phyloP scores from a whole-genome alignment of 2,113 vertebrate species.

The Pelmatolapia mariae region DNA sequence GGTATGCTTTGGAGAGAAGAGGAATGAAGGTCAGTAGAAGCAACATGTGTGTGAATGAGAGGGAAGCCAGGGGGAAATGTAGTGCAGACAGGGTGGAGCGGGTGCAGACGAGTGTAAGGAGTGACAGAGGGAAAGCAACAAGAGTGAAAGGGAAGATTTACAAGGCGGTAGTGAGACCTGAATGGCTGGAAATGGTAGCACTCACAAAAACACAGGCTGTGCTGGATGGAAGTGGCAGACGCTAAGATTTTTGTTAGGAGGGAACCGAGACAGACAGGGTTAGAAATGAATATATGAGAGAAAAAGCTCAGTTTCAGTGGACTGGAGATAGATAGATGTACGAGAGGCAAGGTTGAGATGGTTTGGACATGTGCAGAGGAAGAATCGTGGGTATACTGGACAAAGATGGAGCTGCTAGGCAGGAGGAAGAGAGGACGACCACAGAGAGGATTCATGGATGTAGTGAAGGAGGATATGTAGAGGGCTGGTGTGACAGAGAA shows the following conservation, averaged over 20 bases:
- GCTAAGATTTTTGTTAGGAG: neutral
- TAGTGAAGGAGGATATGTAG: neutral
- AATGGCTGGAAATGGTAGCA: neutral
- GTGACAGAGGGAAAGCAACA: neutral
- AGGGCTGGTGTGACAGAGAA: neutral
- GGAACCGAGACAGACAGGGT: neutral
- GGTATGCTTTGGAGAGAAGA: neutral
- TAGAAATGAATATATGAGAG: neutral
- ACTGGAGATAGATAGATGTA: neutral
- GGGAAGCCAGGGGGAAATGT: neutral
- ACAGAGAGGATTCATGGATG: neutral
- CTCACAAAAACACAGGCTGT: neutral
- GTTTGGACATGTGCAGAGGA: neutral
- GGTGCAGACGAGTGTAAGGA: neutral
- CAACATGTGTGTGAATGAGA: neutral
- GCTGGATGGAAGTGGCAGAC: neutral
- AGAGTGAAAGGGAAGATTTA: neutral
- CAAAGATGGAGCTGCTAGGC: neutral
- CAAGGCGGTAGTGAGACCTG: neutral
- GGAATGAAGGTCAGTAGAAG: neutral
- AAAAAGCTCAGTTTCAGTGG: neutral
- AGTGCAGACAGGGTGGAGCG: neutral
- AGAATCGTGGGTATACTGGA: neutral
- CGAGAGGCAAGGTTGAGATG: neutral
- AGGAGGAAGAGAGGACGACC: neutral